These are phyloP conservation scores for Neotoma lepida DNA, from an alignment of 2,113 vertebrate genomes.

Conservation along the genomic window DNA sequence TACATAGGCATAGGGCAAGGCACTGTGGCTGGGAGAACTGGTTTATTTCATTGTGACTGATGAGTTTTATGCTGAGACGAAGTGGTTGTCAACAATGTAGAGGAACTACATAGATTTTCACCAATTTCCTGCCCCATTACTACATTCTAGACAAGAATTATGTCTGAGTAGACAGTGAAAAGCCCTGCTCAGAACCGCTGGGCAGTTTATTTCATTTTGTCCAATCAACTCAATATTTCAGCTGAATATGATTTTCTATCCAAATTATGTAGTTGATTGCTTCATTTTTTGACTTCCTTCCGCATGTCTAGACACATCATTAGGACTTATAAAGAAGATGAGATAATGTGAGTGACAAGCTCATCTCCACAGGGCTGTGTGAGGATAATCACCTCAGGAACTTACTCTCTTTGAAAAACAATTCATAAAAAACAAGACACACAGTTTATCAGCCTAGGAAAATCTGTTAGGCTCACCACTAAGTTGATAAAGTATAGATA, in stretches of 20 bases:
- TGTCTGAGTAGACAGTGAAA: constrained; percentile 70
- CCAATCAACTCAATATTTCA: constrained; percentile 74
- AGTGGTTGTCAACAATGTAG: constrained; percentile 52
- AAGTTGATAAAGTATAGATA: background rate
- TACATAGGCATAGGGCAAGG: background rate
- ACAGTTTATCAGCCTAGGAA: background rate
- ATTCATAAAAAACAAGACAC: background rate
- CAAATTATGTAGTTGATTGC: constrained; percentile 77
- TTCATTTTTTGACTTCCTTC: constrained; percentile 68
- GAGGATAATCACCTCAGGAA: constrained; percentile 29
- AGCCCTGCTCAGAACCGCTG: constrained; percentile 27
- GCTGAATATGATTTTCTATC: constrained; percentile 75
- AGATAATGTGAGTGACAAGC: constrained; percentile 55
- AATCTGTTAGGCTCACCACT: background rate
- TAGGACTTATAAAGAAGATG: constrained; percentile 65
- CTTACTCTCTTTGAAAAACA: constrained; percentile 38
- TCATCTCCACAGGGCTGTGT: background rate
- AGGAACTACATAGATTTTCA: constrained; percentile 55
- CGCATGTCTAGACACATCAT: constrained; percentile 76
- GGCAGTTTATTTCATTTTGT: constrained; percentile 66
- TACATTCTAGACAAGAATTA: constrained; percentile 63
- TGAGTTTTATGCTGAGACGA: constrained; percentile 3
- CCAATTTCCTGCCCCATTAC: constrained; percentile 45
- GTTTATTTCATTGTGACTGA: constrained; percentile 5
- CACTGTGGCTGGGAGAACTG: background rate